Conservation (phyloP, 1,140 invertebrate genomes). For the Apis dorsata region DNA sequence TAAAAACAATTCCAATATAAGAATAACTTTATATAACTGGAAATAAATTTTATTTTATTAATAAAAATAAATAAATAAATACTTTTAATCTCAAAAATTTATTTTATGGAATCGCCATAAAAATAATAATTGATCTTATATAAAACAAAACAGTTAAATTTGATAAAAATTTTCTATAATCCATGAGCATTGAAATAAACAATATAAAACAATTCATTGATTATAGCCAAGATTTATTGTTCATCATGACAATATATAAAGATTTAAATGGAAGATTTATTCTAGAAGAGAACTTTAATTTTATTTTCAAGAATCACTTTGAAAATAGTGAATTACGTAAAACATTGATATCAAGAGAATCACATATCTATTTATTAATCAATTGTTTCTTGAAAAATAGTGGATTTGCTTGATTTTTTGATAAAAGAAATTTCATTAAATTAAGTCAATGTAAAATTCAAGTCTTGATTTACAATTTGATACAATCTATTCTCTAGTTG, state of each 20-base stretch:
- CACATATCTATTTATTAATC: constrained; percentile 55
- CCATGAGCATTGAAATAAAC: background rate
- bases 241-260: constrained; percentile 55
- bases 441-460: background rate
- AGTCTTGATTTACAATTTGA: background rate
- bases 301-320: constrained; percentile 57
- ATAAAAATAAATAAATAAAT: background rate
- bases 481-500: background rate
- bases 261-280: constrained; percentile 71
- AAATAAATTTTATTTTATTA: background rate
- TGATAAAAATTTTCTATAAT: no score
- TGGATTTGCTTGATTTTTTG: constrained; percentile 10
- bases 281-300: constrained; percentile 71
- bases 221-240: background rate
- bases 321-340: constrained; percentile 56
- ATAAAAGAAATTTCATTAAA: constrained; percentile 1
- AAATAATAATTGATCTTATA: no score
- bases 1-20: background rate
- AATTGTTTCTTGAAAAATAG: constrained; percentile 39
- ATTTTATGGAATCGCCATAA: background rate
- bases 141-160: no score
- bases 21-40: background rate
- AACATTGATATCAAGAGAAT: constrained; percentile 28
- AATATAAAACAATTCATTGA: background rate
- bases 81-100: background rate